Base-by-base conservation (phyloP, 2,113 vertebrate genomes). In the Hipposideros armiger region DNA sequence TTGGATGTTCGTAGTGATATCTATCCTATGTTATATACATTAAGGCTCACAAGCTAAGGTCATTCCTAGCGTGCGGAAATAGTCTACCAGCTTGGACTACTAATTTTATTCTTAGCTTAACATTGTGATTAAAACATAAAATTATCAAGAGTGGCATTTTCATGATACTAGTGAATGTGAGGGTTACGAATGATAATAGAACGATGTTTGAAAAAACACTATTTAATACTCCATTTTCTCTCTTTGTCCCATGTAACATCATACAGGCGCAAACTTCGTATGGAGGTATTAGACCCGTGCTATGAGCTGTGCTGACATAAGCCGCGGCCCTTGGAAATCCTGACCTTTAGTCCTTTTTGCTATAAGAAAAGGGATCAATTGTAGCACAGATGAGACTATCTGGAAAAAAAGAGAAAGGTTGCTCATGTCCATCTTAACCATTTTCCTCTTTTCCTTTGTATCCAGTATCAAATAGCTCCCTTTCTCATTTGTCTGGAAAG, bases 321-420 rank as follows among this genome's bases (percentile, higher is more conserved):
- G 73, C 28, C 56, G 36, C 14, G 17, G 19, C 26, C 30, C 26
- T 90, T 88, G 42, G 84, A 92, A 77, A 50, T 58, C 11, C 9
- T 92, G 72, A 80, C 5, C 7, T 94, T 97, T 91, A 86, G 14
- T 97, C 32, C 30, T 77, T 89, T 94, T 86, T 73, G 16, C 54
- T 52, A 50, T 50, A 50, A 50, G 47, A 50, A 50, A 50, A 50
- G 47, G 47, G 13, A 50, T 50, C 47, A 50, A 50, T 50, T 11
- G 52, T 85, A 83, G 15, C 3, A 16, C 7, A 73, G 20, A 96
- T 32, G 30, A 15, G 30, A 36, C 97, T 4, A 2, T 67, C n/a
- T 42, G 45, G 45, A 78, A 93, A 69, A 50, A 82, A 81, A 45
- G 2, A 72, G 6, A 50, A 50, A 50, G 47, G 47, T 11, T 11